Evolutionary conservation across 1,140 invertebrate species (phyloP).

Genomic region (Ceratosolen fusciceps): DNA sequence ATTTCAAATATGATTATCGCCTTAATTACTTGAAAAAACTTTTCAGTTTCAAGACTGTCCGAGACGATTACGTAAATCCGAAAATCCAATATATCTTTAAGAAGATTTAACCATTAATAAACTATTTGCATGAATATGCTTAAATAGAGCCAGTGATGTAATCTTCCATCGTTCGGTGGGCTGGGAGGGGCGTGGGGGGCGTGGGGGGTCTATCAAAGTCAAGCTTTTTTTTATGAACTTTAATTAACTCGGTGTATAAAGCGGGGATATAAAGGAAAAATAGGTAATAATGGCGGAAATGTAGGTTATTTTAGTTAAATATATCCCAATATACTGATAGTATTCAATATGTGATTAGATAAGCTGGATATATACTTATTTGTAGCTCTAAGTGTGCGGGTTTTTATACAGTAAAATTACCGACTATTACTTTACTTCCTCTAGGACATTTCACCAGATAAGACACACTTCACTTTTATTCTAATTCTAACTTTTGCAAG

Average conservation of each 20-base stretch:
- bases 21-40: not conserved
- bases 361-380: not conserved
- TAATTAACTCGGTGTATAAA: too few relatives aligned
- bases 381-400: not conserved
- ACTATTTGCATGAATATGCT: not conserved
- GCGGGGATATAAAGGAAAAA: too few relatives aligned
- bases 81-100: not conserved
- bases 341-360: not conserved
- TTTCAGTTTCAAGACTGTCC: not conserved
- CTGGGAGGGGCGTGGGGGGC: too few relatives aligned
- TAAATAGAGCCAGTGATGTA: too few relatives aligned
- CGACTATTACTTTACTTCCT: not conserved
- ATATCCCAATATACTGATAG: not conserved
- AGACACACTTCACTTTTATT: not conserved
- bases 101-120: not conserved
- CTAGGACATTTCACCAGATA: not conserved
- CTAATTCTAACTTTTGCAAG: not conserved
- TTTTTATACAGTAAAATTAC: conserved; percentile 10
- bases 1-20: not conserved
- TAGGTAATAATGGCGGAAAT: too few relatives aligned
- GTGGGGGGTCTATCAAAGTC: too few relatives aligned
- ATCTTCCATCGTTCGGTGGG: too few relatives aligned
- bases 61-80: not conserved
- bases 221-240: too few relatives aligned
- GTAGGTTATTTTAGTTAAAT: too few relatives aligned